Conservation (phyloP, 2,888 invertebrate genomes). For the Dicyrtoma fusca region DNA sequence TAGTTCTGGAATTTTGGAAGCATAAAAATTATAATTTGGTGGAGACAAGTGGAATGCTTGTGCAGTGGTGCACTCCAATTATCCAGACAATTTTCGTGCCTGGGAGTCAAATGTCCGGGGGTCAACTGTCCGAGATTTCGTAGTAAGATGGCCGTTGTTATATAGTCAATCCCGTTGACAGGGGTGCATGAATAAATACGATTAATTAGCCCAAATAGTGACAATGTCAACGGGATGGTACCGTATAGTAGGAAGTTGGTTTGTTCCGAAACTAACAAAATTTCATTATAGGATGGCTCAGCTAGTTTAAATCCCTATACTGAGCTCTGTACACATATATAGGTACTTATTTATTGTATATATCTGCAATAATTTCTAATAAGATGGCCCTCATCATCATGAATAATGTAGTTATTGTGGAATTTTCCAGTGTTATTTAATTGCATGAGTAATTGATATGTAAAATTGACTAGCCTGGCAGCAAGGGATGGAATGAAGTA, state of each 20-base stretch:
- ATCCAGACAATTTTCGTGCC: neutral
- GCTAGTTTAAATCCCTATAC: too few species aligned
- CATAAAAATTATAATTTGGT: too few species aligned
- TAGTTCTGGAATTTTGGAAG: too few species aligned
- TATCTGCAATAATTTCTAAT: constrained; percentile 6
- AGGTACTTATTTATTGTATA: too few species aligned
- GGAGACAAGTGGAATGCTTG: neutral
- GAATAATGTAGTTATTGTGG: constrained; percentile 2
- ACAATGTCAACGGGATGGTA: constrained; percentile 24
- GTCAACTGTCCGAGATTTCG: neutral
- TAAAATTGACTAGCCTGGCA: too few species aligned
- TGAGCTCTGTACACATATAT: too few species aligned
- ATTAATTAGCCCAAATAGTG: neutral
- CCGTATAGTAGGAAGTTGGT: constrained; percentile 4
- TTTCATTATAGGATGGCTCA: constrained; percentile 5
- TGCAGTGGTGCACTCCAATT: neutral
- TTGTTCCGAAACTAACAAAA: neutral
- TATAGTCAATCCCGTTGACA: neutral
- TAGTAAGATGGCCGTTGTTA: neutral
- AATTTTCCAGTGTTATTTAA: too few species aligned
- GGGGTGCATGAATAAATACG: neutral
- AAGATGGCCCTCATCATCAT: constrained; percentile 24
- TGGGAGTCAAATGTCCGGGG: too few species aligned
- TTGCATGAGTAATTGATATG: too few species aligned
- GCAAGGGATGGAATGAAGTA: too few species aligned